Percentiles rank a stretch among this genome's conserved stretches.
These are phyloP conservation scores for Julus scanicus DNA, from an alignment of 2,888 invertebrate species.

Conservation along the genomic window DNA sequence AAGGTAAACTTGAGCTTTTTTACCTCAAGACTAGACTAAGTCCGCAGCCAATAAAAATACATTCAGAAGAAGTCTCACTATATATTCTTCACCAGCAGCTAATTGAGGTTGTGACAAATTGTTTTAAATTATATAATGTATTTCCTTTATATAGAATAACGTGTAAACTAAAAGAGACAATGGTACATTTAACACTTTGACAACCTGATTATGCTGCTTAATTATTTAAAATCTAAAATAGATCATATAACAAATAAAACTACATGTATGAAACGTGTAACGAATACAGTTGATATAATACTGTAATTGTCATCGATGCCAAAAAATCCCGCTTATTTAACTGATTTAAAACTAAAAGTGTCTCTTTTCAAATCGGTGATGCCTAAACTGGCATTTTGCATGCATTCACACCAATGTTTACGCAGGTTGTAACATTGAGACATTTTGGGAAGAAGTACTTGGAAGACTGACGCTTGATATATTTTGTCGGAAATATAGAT, in stretches of 20 bases:
- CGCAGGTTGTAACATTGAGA: not conserved
- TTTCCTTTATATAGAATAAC: not conserved
- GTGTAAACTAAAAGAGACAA: not conserved
- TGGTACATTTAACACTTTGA: not conserved
- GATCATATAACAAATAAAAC: not conserved
- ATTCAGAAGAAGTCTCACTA: not conserved
- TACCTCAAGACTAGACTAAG: not conserved
- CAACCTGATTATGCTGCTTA: not conserved
- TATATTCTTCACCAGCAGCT: not conserved
- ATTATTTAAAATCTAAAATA: not conserved
- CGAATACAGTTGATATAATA: not conserved
- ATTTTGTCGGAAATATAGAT: not conserved
- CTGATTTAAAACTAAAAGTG: constrained; percentile 23
- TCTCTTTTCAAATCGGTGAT: constrained; percentile 44
- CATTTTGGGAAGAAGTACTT: constrained; percentile 39
- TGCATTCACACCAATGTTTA: constrained; percentile 10
- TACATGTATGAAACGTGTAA: not conserved
- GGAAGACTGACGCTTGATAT: constrained; percentile 29
- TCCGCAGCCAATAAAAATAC: not conserved
- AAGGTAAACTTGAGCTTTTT: not conserved
- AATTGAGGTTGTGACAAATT: not conserved
- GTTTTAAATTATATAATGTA: not conserved
- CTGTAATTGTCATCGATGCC: not conserved
- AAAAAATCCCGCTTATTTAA: not conserved
- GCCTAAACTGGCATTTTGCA: not conserved